A percentile compares a stretch with the other conserved stretches of the same genome.
These are phyloP conservation scores for Acropora tenuis DNA, from an alignment of 64 coral and sea anemone species.

Conservation along the genomic window DNA sequence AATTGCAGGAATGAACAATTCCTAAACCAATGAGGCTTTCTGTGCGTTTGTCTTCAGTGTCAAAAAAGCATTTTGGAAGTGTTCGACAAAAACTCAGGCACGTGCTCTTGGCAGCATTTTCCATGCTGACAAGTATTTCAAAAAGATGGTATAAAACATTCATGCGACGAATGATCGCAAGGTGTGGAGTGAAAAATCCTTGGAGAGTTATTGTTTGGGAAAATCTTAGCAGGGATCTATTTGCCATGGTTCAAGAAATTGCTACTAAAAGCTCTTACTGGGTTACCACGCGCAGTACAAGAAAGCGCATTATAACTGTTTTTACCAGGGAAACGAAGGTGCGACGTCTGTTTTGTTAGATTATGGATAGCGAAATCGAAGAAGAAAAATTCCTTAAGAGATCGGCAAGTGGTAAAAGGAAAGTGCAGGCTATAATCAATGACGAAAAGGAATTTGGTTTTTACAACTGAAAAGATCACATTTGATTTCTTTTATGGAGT, in stretches of 20 bases:
- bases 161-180: slow-evolving; percentile 18
- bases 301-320: slow-evolving; percentile 11
- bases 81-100: too few species aligned
- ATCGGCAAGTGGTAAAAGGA: slow-evolving; percentile 25
- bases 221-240: slow-evolving; percentile 22
- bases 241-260: slow-evolving; percentile 29
- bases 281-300: slow-evolving; percentile 25
- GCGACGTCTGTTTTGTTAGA: slow-evolving; percentile 11
- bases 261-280: slow-evolving; percentile 11
- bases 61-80: too few species aligned
- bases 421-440: slow-evolving; percentile 27
- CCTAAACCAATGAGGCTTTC: too few species aligned
- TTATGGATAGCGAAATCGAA: slow-evolving; percentile 28
- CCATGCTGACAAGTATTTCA: too few species aligned
- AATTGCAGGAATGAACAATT: too few species aligned
- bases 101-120: too few species aligned
- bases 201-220: slow-evolving; percentile 24
- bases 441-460: slow-evolving; percentile 30
- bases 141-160: too few species aligned
- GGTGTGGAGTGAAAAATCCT: slow-evolving; percentile 44
- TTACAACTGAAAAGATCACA: not conserved
- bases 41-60: too few species aligned
- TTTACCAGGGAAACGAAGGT: slow-evolving; percentile 1
- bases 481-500: slow-evolving; percentile 5
- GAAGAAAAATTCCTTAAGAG: slow-evolving; percentile 33